These are phyloP conservation scores for Mylabris sibirica DNA, from an alignment of 2,888 invertebrate species.

Conservation along the genomic window DNA sequence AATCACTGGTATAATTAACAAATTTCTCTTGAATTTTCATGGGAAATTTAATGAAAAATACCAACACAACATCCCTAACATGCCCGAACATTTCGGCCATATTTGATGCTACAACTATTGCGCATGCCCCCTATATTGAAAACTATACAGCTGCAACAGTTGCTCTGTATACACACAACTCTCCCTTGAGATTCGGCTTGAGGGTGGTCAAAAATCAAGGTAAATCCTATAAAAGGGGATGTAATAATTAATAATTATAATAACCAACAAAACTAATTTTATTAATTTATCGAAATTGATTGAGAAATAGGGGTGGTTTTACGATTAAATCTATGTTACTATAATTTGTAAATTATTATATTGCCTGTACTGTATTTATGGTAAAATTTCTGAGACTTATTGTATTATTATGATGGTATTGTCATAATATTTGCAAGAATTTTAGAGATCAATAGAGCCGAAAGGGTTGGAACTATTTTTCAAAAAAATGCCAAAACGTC, in stretches of 20 bases:
- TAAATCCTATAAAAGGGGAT: background rate
- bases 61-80: conserved; percentile 17
- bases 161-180: conserved; percentile 40
- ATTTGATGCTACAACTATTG: conserved; percentile 32
- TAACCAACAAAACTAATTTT: background rate
- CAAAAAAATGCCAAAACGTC: background rate
- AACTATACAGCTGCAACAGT: conserved; percentile 44
- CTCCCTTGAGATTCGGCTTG: conserved; percentile 29
- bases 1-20: background rate
- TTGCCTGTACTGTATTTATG: background rate
- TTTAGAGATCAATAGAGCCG: background rate
- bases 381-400: background rate
- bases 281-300: background rate
- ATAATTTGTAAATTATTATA: background rate
- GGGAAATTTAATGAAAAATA: conserved; percentile 11
- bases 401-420: conserved; percentile 39
- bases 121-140: conserved; percentile 40
- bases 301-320: background rate
- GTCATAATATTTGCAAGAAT: conserved; percentile 46
- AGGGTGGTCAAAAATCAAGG: conserved; percentile 27
- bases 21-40: background rate
- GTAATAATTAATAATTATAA: too few species aligned
- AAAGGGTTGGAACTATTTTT: background rate
- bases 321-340: background rate
- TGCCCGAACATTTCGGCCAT: conserved; percentile 42